Base-by-base conservation (phyloP, 2,888 invertebrate genomes). In the Epistrophe eligans region DNA sequence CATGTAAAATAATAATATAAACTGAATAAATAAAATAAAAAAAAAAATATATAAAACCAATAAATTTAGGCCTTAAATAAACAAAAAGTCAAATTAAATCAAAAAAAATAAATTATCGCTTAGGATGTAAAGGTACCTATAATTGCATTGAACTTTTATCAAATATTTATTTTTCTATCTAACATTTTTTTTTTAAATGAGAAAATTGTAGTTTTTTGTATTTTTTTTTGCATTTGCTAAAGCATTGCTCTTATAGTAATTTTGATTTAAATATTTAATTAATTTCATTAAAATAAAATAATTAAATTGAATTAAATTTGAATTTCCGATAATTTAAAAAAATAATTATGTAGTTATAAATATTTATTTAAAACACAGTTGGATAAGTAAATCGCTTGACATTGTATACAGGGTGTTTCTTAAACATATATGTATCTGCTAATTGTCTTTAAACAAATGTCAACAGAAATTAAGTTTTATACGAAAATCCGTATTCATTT, bases 351-450 rank as follows among this genome's bases (percentile, higher is more conserved):
- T 2, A 24, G n/a, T n/a, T n/a, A n/a, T n/a, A 55, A 58, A 50
- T n/a, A 28, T 32, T 40, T 19, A 52, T 45, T 35, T 19, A n/a
- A 60, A 15, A 35, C 57, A 57, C 48, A 76, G 73, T 40, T 85
- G 85, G 85, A 74, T 71, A 45, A 35, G 70, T 85, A n/a, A 55
- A 70, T 85, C 85, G 85, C 85, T 85, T 85, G 77, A 79, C n/a
- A 11, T 50, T 50, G 0, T 19, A 1, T 50, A 50, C n/a, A 55
- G 55, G 55, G 28, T 32, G 15, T n/a, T 55, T 5, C 1, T 32
- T 10, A 17, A 17, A 13, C 0, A 9, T 19, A 8, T 3, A 2
- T 32, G 7, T 24, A 32, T 4, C 32, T n/a, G 10, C 48, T 4
- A 11, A 11, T 50, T 19, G 11, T 48, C 8, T 48, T 48, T 17